Evolutionary conservation across 1,140 invertebrate genomes (phyloP).

Genomic region (Caenorhabditis brenneri): DNA sequence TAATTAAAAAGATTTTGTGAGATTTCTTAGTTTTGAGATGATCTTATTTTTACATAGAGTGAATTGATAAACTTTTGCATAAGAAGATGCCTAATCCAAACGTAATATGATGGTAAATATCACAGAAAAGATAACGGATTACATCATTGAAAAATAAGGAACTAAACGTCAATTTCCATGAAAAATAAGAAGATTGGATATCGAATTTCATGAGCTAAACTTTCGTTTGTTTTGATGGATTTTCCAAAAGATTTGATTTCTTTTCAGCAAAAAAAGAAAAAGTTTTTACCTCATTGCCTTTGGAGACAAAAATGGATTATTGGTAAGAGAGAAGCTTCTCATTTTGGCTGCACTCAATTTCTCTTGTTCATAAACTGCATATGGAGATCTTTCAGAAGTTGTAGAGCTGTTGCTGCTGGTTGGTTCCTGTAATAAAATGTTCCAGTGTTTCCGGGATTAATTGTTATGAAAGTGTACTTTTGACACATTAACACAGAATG

Average conservation of each 20-base stretch:
- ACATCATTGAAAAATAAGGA: not conserved
- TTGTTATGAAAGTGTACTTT: not conserved
- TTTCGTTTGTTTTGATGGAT: not conserved
- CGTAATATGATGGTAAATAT: not conserved
- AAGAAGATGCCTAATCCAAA: not conserved
- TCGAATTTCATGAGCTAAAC: not conserved
- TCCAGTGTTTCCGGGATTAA: not conserved
- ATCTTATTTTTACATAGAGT: not conserved
- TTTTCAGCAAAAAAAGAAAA: not conserved
- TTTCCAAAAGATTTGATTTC: not conserved
- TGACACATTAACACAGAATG: not conserved
- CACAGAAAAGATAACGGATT: not conserved
- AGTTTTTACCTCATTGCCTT: not conserved
- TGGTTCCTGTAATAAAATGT: not conserved
- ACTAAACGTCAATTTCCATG: not conserved
- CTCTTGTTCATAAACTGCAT: conserved; percentile 23
- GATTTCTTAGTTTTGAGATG: not conserved
- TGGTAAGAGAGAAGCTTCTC: conserved; percentile 10
- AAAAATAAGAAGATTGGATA: not conserved
- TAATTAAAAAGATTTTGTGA: not conserved
- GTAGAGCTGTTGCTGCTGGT: conserved; percentile 28
- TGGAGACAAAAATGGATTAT: conserved; percentile 24
- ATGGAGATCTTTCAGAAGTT: conserved; percentile 10
- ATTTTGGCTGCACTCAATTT: conserved; percentile 35
- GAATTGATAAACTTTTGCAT: not conserved